Percentiles rank a stretch among this genome's conserved stretches.
These are phyloP conservation scores for Agrotis ipsilon DNA, from an alignment of 2,888 invertebrate species.

Conservation along the genomic window DNA sequence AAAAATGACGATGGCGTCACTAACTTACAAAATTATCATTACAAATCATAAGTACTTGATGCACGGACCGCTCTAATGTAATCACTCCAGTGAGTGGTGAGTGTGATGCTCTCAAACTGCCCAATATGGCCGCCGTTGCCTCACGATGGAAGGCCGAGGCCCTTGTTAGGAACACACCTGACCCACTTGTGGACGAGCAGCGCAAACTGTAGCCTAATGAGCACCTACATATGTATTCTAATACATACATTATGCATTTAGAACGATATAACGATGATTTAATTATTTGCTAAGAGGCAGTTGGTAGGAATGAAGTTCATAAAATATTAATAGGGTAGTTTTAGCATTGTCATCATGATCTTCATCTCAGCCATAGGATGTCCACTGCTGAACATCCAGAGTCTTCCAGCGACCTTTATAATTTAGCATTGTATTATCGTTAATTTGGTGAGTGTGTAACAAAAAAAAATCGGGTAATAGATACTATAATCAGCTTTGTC, in stretches of 20 bases:
- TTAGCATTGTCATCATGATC: no score
- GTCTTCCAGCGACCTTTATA: no score
- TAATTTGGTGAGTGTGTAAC: no score
- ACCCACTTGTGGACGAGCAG: slow-evolving; percentile 35
- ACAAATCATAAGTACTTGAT: not conserved
- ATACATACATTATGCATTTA: slow-evolving; percentile 6
- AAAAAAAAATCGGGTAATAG: no score
- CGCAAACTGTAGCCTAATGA: slow-evolving; percentile 4
- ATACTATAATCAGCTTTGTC: no score
- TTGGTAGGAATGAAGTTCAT: not conserved
- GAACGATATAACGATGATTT: slow-evolving; percentile 4
- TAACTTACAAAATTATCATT: not conserved
- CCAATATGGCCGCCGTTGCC: slow-evolving; percentile 45
- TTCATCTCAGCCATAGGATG: no score
- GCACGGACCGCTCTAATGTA: slow-evolving; percentile 32
- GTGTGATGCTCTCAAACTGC: slow-evolving; percentile 43
- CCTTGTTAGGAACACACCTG: slow-evolving; percentile 52
- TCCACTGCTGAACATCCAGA: no score
- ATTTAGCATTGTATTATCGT: no score
- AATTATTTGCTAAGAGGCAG: not conserved
- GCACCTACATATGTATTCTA: not conserved
- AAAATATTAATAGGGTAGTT: not conserved
- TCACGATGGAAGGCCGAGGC: slow-evolving; percentile 46
- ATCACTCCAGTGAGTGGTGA: slow-evolving; percentile 21
- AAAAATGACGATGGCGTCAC: slow-evolving; percentile 19